phyloP scores from a whole-genome alignment of 2,113 vertebrate species.

The Arenaria interpres region DNA sequence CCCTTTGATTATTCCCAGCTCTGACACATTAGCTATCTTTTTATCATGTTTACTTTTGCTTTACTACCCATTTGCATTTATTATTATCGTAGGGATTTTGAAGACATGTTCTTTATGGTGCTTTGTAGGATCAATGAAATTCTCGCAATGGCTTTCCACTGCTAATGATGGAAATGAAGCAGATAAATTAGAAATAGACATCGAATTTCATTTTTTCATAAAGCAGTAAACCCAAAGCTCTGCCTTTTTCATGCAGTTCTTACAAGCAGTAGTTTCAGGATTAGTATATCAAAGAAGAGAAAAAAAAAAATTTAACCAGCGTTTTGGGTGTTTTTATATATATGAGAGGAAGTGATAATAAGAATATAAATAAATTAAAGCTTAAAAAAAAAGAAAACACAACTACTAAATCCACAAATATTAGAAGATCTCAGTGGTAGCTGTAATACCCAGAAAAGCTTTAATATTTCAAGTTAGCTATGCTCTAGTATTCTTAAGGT shows the following conservation, averaged over 20 bases:
- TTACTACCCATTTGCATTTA: not conserved
- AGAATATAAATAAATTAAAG: not conserved
- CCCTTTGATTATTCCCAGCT: not conserved
- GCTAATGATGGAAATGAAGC: not conserved
- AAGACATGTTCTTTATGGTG: not conserved
- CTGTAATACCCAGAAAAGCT: not conserved
- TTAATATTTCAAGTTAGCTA: not conserved
- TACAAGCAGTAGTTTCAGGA: not conserved
- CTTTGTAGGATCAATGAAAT: not conserved
- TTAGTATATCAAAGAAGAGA: not conserved
- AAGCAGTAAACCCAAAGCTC: not conserved
- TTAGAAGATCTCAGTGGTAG: not conserved
- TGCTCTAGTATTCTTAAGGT: not conserved
- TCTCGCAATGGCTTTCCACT: not conserved
- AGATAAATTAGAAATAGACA: not conserved
- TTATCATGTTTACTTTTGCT: not conserved
- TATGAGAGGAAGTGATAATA: no score
- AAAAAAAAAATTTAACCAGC: not conserved
- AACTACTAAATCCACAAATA: not conserved
- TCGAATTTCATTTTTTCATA: not conserved
- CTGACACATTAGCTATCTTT: not conserved
- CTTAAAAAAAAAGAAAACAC: not conserved
- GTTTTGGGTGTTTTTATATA: not conserved
- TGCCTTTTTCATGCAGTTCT: not conserved
- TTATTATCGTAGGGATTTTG: not conserved